Evolutionary conservation across 2,888 invertebrate species (phyloP), one percentile per base, ranked within the genome.

Genomic region (Sarcophaga rosellei): DNA sequence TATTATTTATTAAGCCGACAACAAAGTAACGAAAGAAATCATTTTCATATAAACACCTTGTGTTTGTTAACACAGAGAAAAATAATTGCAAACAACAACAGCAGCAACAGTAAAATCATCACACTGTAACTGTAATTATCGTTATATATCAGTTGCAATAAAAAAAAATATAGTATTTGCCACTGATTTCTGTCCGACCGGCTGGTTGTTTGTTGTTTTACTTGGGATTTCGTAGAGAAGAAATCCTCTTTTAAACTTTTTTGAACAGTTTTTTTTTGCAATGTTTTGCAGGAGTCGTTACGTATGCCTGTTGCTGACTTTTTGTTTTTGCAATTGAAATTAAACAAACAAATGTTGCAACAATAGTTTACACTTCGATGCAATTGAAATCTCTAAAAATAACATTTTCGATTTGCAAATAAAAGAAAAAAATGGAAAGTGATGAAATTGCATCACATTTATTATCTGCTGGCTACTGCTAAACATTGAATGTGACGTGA

Each of bases 391-490:
- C 59, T 70, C 70, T 75, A 75, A 70, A 84, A 84, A 69, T 79
- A 79, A 84, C 75, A 80, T 74, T 70, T 65, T 2, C 8, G 2
- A 35, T 35, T 35, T 8, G 10, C 35, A 35, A 35, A 35, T 35
- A 57, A 59, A 72, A 25, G 59, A 78, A 79, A 72, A 21, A 72
- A 53, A 47, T 66, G n/a, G 63, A 76, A 76, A 76, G 61, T 44
- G 74, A 84, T 75, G 15, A 81, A 85, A 85, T 85, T 81, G 81
- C 81, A 78, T 78, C 85, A 81, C 59, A 82, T 78, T 70, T 81
- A 70, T 74, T 74, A 78, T 69, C 73, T 69, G 68, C 53, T 85
- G 75, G 61, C 17, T 17, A 53, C 75, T 81, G 74, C 74, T 69
- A 59, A 68, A 85, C 63, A 78, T 66, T 81, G 61, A 78, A 68